Percentiles rank a stretch among this genome's conserved stretches.
These are phyloP conservation scores for Hippocampus mohnikei DNA, from an alignment of 2,113 vertebrate species.

Conservation along the genomic window DNA sequence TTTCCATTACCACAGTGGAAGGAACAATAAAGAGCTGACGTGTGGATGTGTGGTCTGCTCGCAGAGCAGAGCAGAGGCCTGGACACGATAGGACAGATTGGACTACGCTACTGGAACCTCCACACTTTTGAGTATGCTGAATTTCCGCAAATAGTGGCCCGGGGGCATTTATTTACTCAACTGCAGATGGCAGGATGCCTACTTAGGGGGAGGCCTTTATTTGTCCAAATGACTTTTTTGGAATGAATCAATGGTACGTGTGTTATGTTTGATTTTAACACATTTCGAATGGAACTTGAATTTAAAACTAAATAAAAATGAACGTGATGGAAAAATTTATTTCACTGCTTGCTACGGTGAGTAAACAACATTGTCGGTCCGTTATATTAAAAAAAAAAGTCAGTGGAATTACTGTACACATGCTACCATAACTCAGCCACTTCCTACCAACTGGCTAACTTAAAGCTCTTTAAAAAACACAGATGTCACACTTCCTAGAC, in stretches of 20 bases:
- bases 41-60: constrained; percentile 69
- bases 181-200: constrained; percentile 2
- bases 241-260: neutral
- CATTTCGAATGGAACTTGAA: neutral
- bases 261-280: neutral
- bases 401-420: too few species aligned
- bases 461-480: too few species aligned
- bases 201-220: neutral
- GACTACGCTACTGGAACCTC: constrained; percentile 38
- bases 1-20: constrained; percentile 78
- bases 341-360: too few species aligned
- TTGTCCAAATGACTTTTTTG: neutral
- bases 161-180: constrained; percentile 3
- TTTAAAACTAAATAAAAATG: neutral
- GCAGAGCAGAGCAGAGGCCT: constrained; percentile 36
- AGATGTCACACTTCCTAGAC: too few species aligned
- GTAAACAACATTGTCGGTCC: too few species aligned
- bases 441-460: too few species aligned
- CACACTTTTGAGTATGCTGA: constrained; percentile 14
- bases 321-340: neutral
- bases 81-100: constrained; percentile 43
- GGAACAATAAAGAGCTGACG: constrained; percentile 72
- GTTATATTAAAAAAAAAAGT: too few species aligned
- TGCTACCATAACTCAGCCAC: too few species aligned
- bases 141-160: neutral